These are phyloP conservation scores for Thumatha senex DNA, from an alignment of 2,888 invertebrate genomes.

Conservation along the genomic window DNA sequence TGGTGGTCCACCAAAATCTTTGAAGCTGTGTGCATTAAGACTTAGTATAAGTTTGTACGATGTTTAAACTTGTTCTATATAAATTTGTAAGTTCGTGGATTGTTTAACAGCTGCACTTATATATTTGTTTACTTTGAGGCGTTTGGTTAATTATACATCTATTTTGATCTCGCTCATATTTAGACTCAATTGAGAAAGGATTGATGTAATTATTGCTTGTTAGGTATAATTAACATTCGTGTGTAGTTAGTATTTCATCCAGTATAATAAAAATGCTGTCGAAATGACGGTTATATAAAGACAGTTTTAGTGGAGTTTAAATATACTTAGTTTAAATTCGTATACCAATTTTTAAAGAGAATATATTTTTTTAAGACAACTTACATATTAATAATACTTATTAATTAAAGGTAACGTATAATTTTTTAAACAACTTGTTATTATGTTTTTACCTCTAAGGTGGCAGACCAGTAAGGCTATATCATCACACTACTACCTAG, in stretches of 20 bases:
- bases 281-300: not conserved
- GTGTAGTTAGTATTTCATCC: conserved; percentile 7
- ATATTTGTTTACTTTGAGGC: conserved; percentile 11
- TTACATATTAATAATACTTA: too few species aligned
- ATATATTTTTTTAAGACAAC: not conserved
- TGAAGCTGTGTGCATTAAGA: too few species aligned
- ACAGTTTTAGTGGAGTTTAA: conserved; percentile 13
- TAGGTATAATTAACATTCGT: conserved; percentile 10
- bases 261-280: not conserved
- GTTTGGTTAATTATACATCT: conserved; percentile 15
- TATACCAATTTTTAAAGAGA: not conserved
- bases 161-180: conserved; percentile 3
- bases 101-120: conserved; percentile 7
- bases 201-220: conserved; percentile 9
- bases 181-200: not conserved
- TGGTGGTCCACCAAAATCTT: too few species aligned
- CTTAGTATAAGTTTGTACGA: too few species aligned
- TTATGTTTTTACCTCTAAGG: too few species aligned
- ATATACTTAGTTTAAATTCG: not conserved
- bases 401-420: too few species aligned
- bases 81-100: conserved; percentile 35
- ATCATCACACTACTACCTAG: too few species aligned
- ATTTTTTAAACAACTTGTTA: too few species aligned
- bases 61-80: too few species aligned
- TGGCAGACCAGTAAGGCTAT: too few species aligned